Conservation (phyloP, 2,113 vertebrate genomes). For the Raphicerus campestris region DNA sequence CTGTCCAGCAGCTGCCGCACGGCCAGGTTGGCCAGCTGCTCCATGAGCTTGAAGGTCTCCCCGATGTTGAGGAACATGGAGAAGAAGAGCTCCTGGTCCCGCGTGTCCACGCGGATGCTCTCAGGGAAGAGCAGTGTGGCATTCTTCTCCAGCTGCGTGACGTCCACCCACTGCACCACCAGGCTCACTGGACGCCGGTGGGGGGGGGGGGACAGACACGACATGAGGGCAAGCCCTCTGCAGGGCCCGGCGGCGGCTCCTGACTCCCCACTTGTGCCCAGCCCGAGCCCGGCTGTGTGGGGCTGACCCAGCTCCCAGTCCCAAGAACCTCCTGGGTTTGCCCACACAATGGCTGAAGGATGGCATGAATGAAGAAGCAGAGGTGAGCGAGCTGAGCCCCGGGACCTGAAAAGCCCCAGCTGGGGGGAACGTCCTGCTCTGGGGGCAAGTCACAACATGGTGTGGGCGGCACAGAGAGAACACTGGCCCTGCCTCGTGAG, state of each 20-base stretch:
- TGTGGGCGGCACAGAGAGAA: background rate
- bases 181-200: slow-evolving; percentile 85
- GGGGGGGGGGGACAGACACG: background rate
- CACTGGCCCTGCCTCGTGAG: no score
- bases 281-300: background rate
- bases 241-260: background rate
- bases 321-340: background rate
- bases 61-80: slow-evolving; percentile 98
- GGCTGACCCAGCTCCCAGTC: background rate
- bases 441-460: background rate
- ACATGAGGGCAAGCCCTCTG: background rate
- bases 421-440: no score
- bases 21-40: slow-evolving; percentile 95
- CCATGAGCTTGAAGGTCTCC: slow-evolving; percentile 98
- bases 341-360: background rate
- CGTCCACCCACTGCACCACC: slow-evolving; percentile 95
- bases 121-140: slow-evolving; percentile 95
- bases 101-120: slow-evolving; percentile 92
- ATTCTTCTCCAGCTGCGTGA: slow-evolving; percentile 95
- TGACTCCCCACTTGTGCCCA: accelerated
- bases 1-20: slow-evolving; percentile 95
- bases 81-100: slow-evolving; percentile 92
- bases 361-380: accelerated
- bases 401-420: background rate
- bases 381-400: background rate